These are phyloP conservation scores for Chrysaora quinquecirrha DNA, from an alignment of 30 jellyfish, hydroid and myxozoan genomes.

Conservation along the genomic window DNA sequence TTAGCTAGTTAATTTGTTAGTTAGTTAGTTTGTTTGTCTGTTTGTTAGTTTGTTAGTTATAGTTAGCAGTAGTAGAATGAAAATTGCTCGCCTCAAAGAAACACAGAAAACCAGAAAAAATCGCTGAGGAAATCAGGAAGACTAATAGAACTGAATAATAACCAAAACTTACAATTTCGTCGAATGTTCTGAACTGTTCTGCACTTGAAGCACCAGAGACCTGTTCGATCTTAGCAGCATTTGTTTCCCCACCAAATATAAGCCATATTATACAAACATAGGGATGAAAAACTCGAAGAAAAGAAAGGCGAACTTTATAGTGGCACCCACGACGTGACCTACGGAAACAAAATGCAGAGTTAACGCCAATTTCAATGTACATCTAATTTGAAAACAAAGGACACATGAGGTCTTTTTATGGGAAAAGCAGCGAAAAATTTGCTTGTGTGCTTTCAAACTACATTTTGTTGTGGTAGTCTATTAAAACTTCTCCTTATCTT, in stretches of 20 bases:
- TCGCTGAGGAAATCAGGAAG: constrained; percentile 1
- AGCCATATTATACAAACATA: constrained; percentile 64
- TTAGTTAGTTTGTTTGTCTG: no score
- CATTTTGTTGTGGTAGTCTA: no score
- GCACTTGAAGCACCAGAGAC: constrained; percentile 3
- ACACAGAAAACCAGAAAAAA: neutral
- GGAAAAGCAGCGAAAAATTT: no score
- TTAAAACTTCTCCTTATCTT: no score
- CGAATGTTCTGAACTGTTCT: constrained; percentile 26
- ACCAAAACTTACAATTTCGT: constrained; percentile 41
- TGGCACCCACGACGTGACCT: constrained; percentile 77
- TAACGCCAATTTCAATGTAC: no score
- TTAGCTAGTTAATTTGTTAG: no score
- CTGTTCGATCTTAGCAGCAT: constrained; percentile 33
- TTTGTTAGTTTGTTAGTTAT: no score
- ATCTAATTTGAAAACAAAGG: no score
- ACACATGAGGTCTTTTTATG: no score
- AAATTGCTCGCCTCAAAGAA: no score
- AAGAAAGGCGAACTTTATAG: constrained; percentile 66
- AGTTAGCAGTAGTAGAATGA: no score
- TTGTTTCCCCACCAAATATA: constrained; percentile 58
- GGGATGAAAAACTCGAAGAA: constrained; percentile 75
- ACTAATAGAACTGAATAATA: neutral
- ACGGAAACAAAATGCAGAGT: neutral
- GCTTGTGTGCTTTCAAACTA: no score